These are phyloP conservation scores for Rhinogobius similis DNA, from an alignment of 2,113 vertebrate genomes.

Conservation along the genomic window DNA sequence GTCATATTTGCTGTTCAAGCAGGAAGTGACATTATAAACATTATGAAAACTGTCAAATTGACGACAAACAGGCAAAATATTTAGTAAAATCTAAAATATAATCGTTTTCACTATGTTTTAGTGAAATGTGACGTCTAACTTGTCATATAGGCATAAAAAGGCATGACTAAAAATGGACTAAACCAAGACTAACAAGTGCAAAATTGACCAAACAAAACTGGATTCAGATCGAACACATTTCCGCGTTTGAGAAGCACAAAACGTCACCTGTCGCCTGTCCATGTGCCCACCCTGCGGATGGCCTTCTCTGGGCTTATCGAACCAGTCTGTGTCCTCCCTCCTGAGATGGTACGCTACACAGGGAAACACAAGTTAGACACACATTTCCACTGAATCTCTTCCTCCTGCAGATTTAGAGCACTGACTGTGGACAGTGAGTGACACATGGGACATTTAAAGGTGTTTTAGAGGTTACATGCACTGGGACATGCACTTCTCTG, in stretches of 20 bases:
- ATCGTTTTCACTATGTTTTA: no score
- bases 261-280: slow-evolving; percentile 85
- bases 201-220: no score
- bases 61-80: no score
- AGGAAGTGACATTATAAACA: no score
- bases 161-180: no score
- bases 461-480: slow-evolving; percentile 37
- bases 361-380: slow-evolving; percentile 53
- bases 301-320: slow-evolving; percentile 95
- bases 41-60: no score
- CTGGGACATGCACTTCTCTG: slow-evolving; percentile 32
- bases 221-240: no score
- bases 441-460: slow-evolving; percentile 30
- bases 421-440: slow-evolving; percentile 32
- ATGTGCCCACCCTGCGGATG: slow-evolving; percentile 82
- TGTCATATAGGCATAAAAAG: no score
- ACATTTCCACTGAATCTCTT: not conserved
- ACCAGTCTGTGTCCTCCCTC: slow-evolving; percentile 98
- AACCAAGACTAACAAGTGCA: no score
- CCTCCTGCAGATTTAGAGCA: slow-evolving; percentile 5
- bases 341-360: slow-evolving; percentile 94
- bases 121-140: no score
- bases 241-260: not conserved
- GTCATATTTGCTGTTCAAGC: no score
- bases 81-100: no score